Evolutionary conservation across 2,797 vertebrate species (phyloP).

Genomic region (Percopsis omiscomaycus): DNA sequence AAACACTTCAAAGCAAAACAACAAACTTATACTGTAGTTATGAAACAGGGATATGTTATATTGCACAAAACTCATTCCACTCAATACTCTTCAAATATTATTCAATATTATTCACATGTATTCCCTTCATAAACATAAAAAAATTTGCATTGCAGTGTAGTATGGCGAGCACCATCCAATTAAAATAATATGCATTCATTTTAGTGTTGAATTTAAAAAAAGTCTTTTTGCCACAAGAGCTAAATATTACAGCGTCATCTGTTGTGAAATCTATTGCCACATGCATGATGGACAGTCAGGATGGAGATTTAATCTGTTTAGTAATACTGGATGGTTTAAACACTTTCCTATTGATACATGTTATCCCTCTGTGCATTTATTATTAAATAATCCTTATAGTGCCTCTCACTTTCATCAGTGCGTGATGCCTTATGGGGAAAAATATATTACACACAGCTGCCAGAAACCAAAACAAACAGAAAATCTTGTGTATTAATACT

Average conservation of each 20-base stretch:
- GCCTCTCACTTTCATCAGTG: slow-evolving; percentile 26
- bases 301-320: slow-evolving; percentile 24
- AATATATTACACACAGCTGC: slow-evolving; percentile 53
- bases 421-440: slow-evolving; percentile 17
- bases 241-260: slow-evolving; percentile 42
- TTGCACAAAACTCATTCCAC: slow-evolving; percentile 73
- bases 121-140: slow-evolving; percentile 22
- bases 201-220: slow-evolving; percentile 34
- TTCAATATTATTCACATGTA: slow-evolving; percentile 41
- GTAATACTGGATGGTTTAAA: slow-evolving; percentile 32
- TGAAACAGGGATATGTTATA: slow-evolving; percentile 41
- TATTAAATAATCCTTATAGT: slow-evolving; percentile 21
- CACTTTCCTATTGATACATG: slow-evolving; percentile 9
- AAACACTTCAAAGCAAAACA: slow-evolving; percentile 35
- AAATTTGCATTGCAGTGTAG: slow-evolving; percentile 33
- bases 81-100: slow-evolving; percentile 35
- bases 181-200: background rate
- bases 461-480: slow-evolving; percentile 33
- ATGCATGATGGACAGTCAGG: slow-evolving; percentile 41
- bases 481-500: slow-evolving; percentile 41
- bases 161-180: slow-evolving; percentile 32
- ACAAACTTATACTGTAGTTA: slow-evolving; percentile 40
- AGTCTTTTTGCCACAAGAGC: slow-evolving; percentile 34
- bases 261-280: slow-evolving; percentile 55
- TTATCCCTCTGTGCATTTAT: slow-evolving; percentile 22